Base-by-base conservation (phyloP, 1,140 invertebrate species). In the Battus philenor region DNA sequence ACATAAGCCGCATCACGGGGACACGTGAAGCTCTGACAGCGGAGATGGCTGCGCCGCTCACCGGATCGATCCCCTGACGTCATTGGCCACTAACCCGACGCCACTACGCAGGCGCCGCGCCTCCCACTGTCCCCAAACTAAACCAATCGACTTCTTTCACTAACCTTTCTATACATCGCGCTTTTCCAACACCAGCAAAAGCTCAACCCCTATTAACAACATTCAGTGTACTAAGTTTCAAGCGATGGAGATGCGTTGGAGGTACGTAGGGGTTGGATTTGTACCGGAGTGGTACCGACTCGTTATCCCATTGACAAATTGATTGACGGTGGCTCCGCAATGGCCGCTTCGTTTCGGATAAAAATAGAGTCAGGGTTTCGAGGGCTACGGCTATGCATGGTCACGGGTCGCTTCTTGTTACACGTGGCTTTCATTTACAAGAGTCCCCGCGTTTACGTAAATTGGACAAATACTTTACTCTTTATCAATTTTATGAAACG, bases 11-110 rank as follows among this genome's bases (percentile, higher is more conserved):
- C 41, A 34, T 51, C 46, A 17, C 38, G 34, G 46, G 43, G 50
- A 67, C 72, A 68, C 68, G 73, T 70, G 73, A 47, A 36, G 61
- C 38, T 55, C 56, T 74, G 74, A 73, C 67, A 75, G 66, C 44
- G 44, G 51, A 55, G 62, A 38, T 54, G 39, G 32, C 59, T 60
- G 53, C 59, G 41, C 48, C 54, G 54, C 57, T 50, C 56, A 27
- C 47, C 64, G 54, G 55, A 68, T 65, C 68, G 68, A 70, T 64
- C 59, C 51, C 53, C 44, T 82, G 79, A 83, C 82, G 82, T 86
- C 76, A 82, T 73, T 71, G 73, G 67, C 54, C 48, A 45, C 44
- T 39, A 36, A 24, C 26, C 17, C 9, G 22, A 24, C 29, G 26
- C 27, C 41, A 36, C 27, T 29, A 73, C 78, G 77, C 77, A 74